phyloP scores from a whole-genome alignment of 2,888 invertebrate genomes.

The Rhagonycha fulva region DNA sequence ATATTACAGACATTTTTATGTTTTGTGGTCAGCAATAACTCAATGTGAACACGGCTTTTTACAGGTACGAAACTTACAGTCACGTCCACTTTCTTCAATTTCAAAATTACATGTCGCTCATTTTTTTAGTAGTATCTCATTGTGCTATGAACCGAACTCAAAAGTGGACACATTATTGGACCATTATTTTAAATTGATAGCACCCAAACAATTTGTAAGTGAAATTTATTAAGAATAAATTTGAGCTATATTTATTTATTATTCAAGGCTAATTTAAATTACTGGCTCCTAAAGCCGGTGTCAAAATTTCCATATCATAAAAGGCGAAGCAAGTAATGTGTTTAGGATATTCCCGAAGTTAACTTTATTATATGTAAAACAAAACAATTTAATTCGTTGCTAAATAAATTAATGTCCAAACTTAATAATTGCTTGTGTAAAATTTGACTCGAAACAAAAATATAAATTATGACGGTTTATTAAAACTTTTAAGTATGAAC shows the following conservation, averaged over 20 bases:
- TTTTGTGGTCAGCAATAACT: slow-evolving; percentile 27
- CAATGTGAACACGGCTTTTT: slow-evolving; percentile 18
- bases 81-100: slow-evolving; percentile 14
- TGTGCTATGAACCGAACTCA: neutral
- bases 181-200: slow-evolving; percentile 9
- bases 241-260: neutral
- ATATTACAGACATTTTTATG: slow-evolving; percentile 31
- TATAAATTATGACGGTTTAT: neutral
- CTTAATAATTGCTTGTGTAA: neutral
- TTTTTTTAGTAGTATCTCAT: neutral
- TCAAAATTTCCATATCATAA: neutral
- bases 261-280: slow-evolving; percentile 4
- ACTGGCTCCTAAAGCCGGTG: neutral
- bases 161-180: neutral
- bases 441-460: neutral
- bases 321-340: neutral
- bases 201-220: slow-evolving; percentile 3
- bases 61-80: slow-evolving; percentile 9
- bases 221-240: neutral
- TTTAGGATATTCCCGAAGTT: neutral
- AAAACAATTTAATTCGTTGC: neutral
- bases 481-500: neutral
- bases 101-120: neutral
- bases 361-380: neutral
- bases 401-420: neutral